Evolutionary conservation across 2,797 vertebrate species (phyloP), one percentile per base, ranked within the genome.

Genomic region (Distichodus sexfasciatus): DNA sequence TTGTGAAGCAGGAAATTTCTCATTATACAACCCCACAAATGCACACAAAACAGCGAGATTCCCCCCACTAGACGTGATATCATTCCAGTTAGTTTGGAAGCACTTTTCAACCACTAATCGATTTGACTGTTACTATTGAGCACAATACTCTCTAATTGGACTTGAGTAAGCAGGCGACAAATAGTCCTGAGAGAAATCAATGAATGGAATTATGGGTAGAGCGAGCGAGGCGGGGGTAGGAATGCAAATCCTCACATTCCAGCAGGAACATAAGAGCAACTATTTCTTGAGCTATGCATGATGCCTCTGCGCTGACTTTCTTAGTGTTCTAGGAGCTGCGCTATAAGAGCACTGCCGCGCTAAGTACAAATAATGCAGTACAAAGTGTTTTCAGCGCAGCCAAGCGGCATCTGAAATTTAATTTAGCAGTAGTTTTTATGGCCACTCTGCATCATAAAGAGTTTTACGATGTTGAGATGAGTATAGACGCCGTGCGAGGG

Each of bases 111-210:
- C 43, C 62, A 26, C 55, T 74, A 81, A 89, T 89, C 83, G 79
- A 89, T 86, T 81, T 74, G 81, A 81, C 79, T 85, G 85, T 83
- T 81, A 77, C 77, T 84, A 82, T 76, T 33, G 76, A 15, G 15
- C 85, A 83, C 83, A 74, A 61, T 65, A 68, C 79, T 82, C 82
- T 83, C 82, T 85, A 82, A 90, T 90, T 85, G 86, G 81, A 88
- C 84, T 85, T 82, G 84, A 87, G 84, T 89, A 90, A 90, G 83
- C 87, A 87, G 85, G 80, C 87, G 84, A 90, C 85, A 90, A 89
- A 89, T 84, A 85, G 87, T 85, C 76, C 74, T 53, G 78, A 71
- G 53, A 81, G 69, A 81, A 89, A 90, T 89, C 88, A 90, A 89
- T 91, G 81, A 80, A 74, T 75, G 66, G 81, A 86, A 85, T 87